These are phyloP conservation scores for Leptinotarsa peninsularis DNA, from an alignment of 2,888 invertebrate species.

Conservation along the genomic window DNA sequence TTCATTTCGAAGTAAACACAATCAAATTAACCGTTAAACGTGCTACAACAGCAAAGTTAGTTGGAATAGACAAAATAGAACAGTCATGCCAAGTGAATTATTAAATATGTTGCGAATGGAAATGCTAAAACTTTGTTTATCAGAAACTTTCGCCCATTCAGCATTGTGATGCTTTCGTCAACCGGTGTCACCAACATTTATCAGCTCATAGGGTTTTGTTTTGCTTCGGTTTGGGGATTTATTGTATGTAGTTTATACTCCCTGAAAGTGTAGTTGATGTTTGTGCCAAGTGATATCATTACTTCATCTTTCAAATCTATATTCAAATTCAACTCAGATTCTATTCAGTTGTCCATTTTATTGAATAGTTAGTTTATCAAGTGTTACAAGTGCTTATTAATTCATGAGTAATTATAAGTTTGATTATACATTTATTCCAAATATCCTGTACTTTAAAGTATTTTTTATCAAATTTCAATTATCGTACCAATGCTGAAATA, in stretches of 20 bases:
- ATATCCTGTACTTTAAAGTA: too few relatives aligned
- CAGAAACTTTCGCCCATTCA: slow-evolving; percentile 7
- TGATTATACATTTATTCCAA: too few relatives aligned
- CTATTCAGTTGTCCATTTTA: too few relatives aligned
- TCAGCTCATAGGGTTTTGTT: not conserved
- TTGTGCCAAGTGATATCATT: too few relatives aligned
- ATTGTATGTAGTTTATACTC: not conserved
- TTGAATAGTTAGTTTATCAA: too few relatives aligned
- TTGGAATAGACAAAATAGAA: slow-evolving; percentile 6
- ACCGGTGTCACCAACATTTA: not conserved
- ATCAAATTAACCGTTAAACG: slow-evolving; percentile 17
- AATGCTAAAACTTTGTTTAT: slow-evolving; percentile 20
- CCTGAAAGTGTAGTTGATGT: too few relatives aligned
- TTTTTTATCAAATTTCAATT: too few relatives aligned
- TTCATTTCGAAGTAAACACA: slow-evolving; percentile 10
- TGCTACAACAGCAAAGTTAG: slow-evolving; percentile 13
- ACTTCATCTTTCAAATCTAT: too few relatives aligned
- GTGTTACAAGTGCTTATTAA: too few relatives aligned
- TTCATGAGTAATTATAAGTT: too few relatives aligned
- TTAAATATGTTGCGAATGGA: slow-evolving; percentile 13
- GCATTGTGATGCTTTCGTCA: slow-evolving; percentile 3
- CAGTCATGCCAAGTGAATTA: not conserved
- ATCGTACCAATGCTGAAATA: too few relatives aligned
- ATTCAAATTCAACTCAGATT: too few relatives aligned
- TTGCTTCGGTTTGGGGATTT: not conserved